Percentiles rank a stretch among this genome's conserved stretches.
These are phyloP conservation scores for Adoxophyes honmai DNA, from an alignment of 1,140 invertebrate species.

Conservation along the genomic window DNA sequence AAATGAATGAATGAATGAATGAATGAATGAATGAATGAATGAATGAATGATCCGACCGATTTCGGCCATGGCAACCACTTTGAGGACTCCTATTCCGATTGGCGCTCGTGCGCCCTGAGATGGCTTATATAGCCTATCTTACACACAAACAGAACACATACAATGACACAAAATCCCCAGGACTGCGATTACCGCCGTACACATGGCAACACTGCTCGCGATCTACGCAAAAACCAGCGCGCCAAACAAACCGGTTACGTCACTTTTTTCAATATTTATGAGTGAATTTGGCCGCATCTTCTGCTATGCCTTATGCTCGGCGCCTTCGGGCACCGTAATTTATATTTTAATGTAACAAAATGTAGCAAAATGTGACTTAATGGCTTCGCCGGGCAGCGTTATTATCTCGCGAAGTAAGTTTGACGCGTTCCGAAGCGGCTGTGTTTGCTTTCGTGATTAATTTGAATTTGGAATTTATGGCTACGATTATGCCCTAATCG, in stretches of 20 bases:
- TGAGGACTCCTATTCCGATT: too few species aligned
- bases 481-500: not conserved
- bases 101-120: too few species aligned
- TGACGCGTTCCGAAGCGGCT: not conserved
- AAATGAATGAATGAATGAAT: too few species aligned
- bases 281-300: not conserved
- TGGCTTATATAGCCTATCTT: too few species aligned
- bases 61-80: too few species aligned
- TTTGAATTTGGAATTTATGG: slow-evolving; percentile 14
- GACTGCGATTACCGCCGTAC: too few species aligned
- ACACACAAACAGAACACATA: too few species aligned
- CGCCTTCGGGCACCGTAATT: slow-evolving; percentile 12
- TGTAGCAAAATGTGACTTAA: slow-evolving; percentile 12
- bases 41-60: too few species aligned
- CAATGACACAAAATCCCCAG: too few species aligned
- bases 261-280: slow-evolving; percentile 12
- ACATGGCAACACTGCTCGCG: too few species aligned
- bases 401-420: not conserved
- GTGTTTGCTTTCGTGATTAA: slow-evolving; percentile 14
- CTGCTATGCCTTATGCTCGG: not conserved
- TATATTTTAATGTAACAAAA: slow-evolving; percentile 12
- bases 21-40: too few species aligned
- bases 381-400: not conserved
- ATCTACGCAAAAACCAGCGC: slow-evolving; percentile 2
- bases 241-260: not conserved